Evolutionary conservation across 1,140 invertebrate species (phyloP).

Genomic region (Hirudo medicinalis): DNA sequence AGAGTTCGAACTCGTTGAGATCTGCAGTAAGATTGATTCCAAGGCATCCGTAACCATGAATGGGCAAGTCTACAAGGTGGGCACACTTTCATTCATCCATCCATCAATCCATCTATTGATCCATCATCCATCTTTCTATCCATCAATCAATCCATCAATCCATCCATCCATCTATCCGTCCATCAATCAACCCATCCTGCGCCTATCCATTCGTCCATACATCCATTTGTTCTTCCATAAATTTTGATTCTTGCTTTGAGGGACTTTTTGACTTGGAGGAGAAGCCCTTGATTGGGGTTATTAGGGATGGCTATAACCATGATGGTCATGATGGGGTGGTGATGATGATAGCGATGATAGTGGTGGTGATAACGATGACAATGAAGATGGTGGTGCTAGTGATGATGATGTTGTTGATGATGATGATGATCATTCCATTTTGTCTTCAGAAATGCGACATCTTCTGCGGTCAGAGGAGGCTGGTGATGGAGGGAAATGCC

Average conservation of each 20-base stretch:
- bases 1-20: constrained; percentile 73
- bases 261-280: not conserved
- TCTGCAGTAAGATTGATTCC: constrained; percentile 78
- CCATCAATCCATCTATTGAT: not conserved
- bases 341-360: constrained; percentile 1
- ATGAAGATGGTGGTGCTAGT: no score
- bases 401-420: not conserved
- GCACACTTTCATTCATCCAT: not conserved
- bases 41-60: constrained; percentile 76
- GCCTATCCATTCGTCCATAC: not conserved
- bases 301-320: not conserved
- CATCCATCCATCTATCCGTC: no score
- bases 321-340: not conserved
- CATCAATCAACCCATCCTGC: not conserved
- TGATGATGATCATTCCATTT: constrained; percentile 48
- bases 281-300: not conserved
- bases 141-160: not conserved
- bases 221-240: not conserved
- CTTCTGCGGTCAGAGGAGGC: constrained; percentile 60
- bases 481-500: constrained; percentile 44
- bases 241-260: no score
- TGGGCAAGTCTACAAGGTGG: constrained; percentile 65
- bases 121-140: not conserved
- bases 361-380: constrained; percentile 7
- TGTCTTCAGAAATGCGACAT: constrained; percentile 52